Evolutionary conservation across 2,888 invertebrate genomes (phyloP).

Genomic region (Athrips mouffetella): DNA sequence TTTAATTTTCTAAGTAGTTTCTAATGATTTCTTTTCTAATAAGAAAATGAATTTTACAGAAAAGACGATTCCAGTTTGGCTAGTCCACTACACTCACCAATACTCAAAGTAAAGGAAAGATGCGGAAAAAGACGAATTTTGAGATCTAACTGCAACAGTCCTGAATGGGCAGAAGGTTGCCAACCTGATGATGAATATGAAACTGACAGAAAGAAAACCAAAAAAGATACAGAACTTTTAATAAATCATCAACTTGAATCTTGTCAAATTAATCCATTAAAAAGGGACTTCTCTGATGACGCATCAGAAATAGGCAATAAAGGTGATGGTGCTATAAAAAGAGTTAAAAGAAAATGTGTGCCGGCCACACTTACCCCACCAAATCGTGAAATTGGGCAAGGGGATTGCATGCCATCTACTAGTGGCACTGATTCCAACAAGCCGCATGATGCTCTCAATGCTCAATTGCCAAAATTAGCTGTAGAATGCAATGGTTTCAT

Average conservation of each 20-base stretch:
- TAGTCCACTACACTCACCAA: conserved; percentile 55
- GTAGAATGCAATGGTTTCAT: conserved; percentile 71
- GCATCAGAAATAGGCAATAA: conserved; percentile 42
- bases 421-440: conserved; percentile 57
- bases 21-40: conserved; percentile 2
- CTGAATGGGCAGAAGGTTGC: conserved; percentile 67
- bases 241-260: conserved; percentile 19
- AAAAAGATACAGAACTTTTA: conserved; percentile 27
- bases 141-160: conserved; percentile 51
- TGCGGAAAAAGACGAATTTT: conserved; percentile 47
- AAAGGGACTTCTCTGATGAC: conserved; percentile 39
- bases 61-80: conserved; percentile 43
- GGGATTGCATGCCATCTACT: conserved; percentile 69
- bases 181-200: conserved; percentile 41
- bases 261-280: conserved; percentile 32
- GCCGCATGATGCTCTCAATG: conserved; percentile 58
- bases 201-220: conserved; percentile 39
- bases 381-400: conserved; percentile 64
- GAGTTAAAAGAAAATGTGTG: conserved; percentile 47
- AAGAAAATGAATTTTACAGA: conserved; percentile 42
- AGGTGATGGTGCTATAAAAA: conserved; percentile 50
- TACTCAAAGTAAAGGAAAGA: conserved; percentile 40
- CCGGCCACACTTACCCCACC: conserved; percentile 62
- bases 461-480: conserved; percentile 61
- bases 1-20: not conserved